Percentiles rank a stretch among this genome's conserved stretches.
These are phyloP conservation scores for Pseudorhiza aurosa DNA, from an alignment of 30 jellyfish, hydroid and myxozoan genomes.

Conservation along the genomic window DNA sequence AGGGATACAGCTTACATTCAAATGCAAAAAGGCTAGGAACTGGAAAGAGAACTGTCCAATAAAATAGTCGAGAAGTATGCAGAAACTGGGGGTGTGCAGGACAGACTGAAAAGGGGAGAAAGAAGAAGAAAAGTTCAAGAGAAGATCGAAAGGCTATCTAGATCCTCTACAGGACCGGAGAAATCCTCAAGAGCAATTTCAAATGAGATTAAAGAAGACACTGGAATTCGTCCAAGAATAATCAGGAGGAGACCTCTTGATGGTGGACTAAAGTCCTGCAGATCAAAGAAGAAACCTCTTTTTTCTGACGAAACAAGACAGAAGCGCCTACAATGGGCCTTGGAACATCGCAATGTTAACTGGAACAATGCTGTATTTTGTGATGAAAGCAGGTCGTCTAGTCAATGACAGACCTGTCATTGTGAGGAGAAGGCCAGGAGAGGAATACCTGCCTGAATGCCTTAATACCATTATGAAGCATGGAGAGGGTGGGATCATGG, in stretches of 20 bases:
- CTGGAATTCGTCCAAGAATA: slow-evolving; percentile 4
- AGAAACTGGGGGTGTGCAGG: slow-evolving; percentile 4
- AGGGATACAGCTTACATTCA: background rate
- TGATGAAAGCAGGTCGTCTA: background rate
- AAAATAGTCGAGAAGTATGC: background rate
- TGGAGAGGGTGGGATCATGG: slow-evolving; percentile 31
- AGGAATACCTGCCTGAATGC: background rate
- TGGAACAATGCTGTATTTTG: background rate
- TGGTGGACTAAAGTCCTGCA: background rate
- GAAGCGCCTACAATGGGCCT: slow-evolving; percentile 9
- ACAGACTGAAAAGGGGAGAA: slow-evolving; percentile 7
- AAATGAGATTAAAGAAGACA: background rate
- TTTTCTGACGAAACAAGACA: background rate
- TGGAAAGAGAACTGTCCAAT: background rate
- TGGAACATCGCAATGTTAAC: background rate
- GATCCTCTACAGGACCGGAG: too few relatives aligned
- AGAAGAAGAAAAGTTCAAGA: background rate
- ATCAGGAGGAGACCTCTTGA: background rate
- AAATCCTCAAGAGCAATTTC: background rate
- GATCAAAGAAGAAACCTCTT: background rate
- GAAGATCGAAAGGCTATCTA: too few relatives aligned
- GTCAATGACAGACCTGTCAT: background rate
- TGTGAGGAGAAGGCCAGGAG: background rate
- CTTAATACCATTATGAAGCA: slow-evolving; percentile 3
- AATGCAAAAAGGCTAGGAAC: background rate